Base-by-base conservation (phyloP, 2,888 invertebrate species). In the Rhopalosiphum nymphaeae region DNA sequence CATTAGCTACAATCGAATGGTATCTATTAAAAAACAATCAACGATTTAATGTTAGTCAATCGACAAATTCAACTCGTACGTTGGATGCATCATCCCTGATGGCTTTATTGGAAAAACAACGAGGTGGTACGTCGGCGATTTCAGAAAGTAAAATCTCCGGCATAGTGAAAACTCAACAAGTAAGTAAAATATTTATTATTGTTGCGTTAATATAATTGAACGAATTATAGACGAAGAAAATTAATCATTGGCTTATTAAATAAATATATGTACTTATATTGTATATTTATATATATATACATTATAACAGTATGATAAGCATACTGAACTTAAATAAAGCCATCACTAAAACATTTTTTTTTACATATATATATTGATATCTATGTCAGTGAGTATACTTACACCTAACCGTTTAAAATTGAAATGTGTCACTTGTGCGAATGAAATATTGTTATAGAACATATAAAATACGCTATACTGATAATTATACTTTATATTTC, bases 1-100 rank as follows among this genome's bases (percentile, higher is more conserved):
- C 92, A 16, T 13, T 42, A 21, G 87, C 92, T 29, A 67, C 88
- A 25, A 92, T 87, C 36, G 92, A 92, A 53, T 92, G 92, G 92
- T 92, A 92, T 67, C 21, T 92, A 16, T 88, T 88, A 13, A 49
- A 67, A 42, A 88, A 88, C 21, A 92, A 88, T n/a, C 67, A 92
- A 67, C 88, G 88, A 1, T 87, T 61, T 10, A 49, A 61, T 46
- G 49, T 87, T 26, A 87, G 61, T 26, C 87, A 78, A 25, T 87
- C 46, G 26, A 36, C 29, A 21, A 87, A 57, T 56, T 56, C 26
- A 4, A 86, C 56, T 42, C 29, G 7, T 44, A 42, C n/a, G 44
- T 25, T 44, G 56, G 85, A 42, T 21, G n/a, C 7, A 11, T 67
- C 92, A 42, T 61, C 61, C 10, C 44, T 57, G 85, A 57, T 57